Conservation (phyloP, 2,113 vertebrate species). For the Colius striatus region DNA sequence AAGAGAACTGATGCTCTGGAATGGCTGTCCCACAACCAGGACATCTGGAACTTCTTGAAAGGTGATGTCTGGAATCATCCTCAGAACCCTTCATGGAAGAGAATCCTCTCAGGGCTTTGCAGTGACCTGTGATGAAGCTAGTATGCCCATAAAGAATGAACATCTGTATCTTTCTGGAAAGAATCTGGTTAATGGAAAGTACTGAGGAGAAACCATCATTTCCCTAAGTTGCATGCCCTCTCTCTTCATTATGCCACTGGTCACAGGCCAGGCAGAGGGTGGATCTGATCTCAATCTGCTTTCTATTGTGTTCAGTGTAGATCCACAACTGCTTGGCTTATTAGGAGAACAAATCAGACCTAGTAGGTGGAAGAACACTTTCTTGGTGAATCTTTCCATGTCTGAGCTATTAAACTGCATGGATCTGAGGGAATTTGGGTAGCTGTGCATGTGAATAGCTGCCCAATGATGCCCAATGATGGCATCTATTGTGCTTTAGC, state of each 20-base stretch:
- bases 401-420: background rate
- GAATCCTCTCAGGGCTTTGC: background rate
- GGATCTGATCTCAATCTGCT: background rate
- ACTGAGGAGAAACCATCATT: background rate
- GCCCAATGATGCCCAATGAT: background rate
- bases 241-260: background rate
- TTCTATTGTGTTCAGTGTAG: background rate
- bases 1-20: background rate
- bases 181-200: background rate
- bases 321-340: background rate
- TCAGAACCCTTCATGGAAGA: background rate
- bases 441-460: background rate
- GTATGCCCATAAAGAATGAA: background rate
- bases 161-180: background rate
- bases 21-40: background rate
- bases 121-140: background rate
- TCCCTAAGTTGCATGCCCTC: background rate
- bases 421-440: background rate
- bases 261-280: background rate
- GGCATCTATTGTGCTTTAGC: background rate
- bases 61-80: background rate
- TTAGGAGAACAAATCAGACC: background rate
- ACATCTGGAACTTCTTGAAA: background rate
- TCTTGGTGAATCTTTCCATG: background rate
- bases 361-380: background rate